Evolutionary conservation across 2,113 vertebrate species (phyloP).

Genomic region (Antechinus stuartii): DNA sequence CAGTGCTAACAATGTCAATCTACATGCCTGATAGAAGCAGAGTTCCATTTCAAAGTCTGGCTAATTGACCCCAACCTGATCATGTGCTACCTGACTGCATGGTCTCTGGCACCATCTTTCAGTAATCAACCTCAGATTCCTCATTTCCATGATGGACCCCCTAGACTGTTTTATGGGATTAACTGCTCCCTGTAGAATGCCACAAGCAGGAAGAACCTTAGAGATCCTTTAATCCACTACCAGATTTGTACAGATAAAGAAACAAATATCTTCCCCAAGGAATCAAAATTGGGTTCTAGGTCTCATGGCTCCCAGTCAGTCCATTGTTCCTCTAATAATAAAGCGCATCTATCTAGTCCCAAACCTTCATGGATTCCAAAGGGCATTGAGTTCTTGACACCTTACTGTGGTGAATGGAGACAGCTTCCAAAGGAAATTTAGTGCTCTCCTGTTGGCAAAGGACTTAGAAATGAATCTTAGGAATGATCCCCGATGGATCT

Average conservation of each 20-base stretch:
- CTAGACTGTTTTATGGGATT: not conserved
- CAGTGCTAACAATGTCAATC: not conserved
- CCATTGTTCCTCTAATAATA: not conserved
- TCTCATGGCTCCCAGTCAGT: not conserved
- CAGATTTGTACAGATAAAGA: not conserved
- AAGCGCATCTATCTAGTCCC: not conserved
- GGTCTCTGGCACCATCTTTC: not conserved
- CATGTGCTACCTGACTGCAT: not conserved
- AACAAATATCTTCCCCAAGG: not conserved
- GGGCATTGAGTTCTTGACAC: not conserved
- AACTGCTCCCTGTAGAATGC: not conserved
- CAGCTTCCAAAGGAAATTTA: not conserved
- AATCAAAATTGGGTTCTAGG: not conserved
- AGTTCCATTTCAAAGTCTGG: constrained; percentile 34
- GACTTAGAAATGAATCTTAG: not conserved
- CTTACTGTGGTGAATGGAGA: not conserved
- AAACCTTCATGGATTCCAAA: not conserved
- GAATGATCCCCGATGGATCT: not conserved
- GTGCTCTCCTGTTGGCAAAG: not conserved
- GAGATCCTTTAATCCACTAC: not conserved
- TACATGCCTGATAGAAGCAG: constrained; percentile 16
- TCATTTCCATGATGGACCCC: not conserved
- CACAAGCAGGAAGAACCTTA: not conserved
- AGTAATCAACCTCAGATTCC: not conserved
- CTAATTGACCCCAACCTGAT: not conserved